Evolutionary conservation across 2,888 invertebrate genomes (phyloP), one percentile per base, ranked within the genome.

Genomic region (Gasteruption jaculator): DNA sequence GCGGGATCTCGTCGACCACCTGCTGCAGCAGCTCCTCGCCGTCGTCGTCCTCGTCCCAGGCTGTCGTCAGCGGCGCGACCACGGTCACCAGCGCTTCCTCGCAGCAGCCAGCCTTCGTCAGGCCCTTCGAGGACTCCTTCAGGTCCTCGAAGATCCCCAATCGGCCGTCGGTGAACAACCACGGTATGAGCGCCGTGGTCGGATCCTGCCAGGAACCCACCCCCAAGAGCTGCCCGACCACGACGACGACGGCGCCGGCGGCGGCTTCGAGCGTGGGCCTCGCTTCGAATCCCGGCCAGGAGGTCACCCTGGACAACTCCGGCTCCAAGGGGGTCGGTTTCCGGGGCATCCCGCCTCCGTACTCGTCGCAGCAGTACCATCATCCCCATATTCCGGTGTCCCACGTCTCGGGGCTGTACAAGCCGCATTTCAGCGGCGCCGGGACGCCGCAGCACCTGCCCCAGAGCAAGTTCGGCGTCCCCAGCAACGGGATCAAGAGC

Each of bases 51-150:
- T 21, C 35, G 8, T 25, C 42, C n/a, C n/a, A n/a, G n/a, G 40
- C 41, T 29, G 50, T 40, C 11, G 45, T 45, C 20, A 32, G 43
- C 16, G 32, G 46, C 1, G 41, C 46, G 6, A 45, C 51, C 3
- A 33, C 50, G 5, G 40, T 43, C 1, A 46, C 44, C 26, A 46
- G 52, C 3, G 37, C 47, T 3, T 44, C 45, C 3, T 40, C 53
- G 4, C 43, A 45, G 39, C 66, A 65, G 37, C 67, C 66, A 11
- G 54, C 65, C 7, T 71, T 71, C 40, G 71, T 71, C 14, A 56
- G 71, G 19, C 71, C 71, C 1, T 71, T 71, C 46, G 71, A 71
- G 38, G 71, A 71, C 38, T 68, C 62, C 4, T 68, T 69, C 47
- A 58, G 65, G 5, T 53, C 64, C n/a, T 55, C 60, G 12, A 65